Evolutionary conservation across 2,888 invertebrate species (phyloP).

Genomic region (Rhamphomyia laevipes): DNA sequence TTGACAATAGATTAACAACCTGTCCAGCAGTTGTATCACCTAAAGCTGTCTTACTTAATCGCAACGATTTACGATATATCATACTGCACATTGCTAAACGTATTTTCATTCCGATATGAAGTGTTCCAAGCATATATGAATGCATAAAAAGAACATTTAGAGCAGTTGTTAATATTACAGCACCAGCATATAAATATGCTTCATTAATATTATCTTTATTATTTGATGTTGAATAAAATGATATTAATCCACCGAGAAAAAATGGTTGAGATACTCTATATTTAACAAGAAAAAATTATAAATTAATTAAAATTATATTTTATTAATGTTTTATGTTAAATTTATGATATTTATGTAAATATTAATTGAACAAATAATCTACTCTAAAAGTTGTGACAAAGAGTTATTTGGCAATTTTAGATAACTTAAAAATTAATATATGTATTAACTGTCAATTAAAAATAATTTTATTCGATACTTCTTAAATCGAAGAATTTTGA

Average conservation of each 20-base stretch:
- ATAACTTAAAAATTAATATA: no score
- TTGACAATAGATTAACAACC: conserved; percentile 83
- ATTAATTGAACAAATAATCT: no score
- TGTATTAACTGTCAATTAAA: no score
- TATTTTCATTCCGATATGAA: conserved; percentile 54
- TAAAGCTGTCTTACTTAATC: conserved; percentile 58
- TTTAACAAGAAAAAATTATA: conserved; percentile 11
- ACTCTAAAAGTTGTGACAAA: no score
- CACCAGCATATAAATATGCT: conserved; percentile 65
- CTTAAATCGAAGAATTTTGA: no score
- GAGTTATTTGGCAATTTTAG: no score
- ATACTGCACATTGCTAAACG: conserved; percentile 56
- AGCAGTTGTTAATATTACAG: conserved; percentile 61
- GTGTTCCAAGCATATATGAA: conserved; percentile 70
- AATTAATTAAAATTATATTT: not conserved
- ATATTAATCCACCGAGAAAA: conserved; percentile 50
- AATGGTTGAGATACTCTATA: conserved; percentile 51
- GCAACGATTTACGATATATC: conserved; percentile 54
- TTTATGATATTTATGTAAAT: not conserved
- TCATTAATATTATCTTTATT: conserved; percentile 29
- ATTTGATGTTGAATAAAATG: conserved; percentile 40
- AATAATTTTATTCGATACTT: not conserved
- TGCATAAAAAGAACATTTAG: conserved; percentile 71
- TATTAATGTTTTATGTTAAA: not conserved
- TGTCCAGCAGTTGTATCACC: conserved; percentile 64